phyloP scores from a whole-genome alignment of 1,140 invertebrate genomes.

The Phortica variegata region DNA sequence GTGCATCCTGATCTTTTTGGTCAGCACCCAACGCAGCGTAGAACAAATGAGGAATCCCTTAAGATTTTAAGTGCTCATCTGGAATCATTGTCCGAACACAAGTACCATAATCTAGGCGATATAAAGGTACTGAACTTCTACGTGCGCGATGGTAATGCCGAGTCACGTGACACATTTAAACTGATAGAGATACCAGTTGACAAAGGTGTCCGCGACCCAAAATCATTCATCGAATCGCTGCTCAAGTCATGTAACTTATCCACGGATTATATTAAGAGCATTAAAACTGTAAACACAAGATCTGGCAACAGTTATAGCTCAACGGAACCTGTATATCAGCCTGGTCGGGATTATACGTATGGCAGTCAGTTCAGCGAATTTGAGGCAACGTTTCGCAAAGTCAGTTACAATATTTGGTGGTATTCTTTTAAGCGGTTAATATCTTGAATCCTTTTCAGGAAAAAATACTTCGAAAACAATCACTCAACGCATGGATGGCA shows the following conservation, averaged over 20 bases:
- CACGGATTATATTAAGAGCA: slow-evolving; percentile 79
- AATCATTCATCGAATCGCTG: slow-evolving; percentile 74
- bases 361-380: slow-evolving; percentile 38
- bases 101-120: slow-evolving; percentile 61
- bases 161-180: slow-evolving; percentile 62
- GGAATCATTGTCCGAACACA: slow-evolving; percentile 69
- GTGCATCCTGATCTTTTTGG: slow-evolving; percentile 95
- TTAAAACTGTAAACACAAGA: slow-evolving; percentile 38
- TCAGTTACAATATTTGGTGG: slow-evolving; percentile 13
- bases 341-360: slow-evolving; percentile 37
- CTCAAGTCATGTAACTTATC: slow-evolving; percentile 79
- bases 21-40: slow-evolving; percentile 83
- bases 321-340: slow-evolving; percentile 18
- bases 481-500: slow-evolving; percentile 62
- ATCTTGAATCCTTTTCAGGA: no score
- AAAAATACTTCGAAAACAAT: slow-evolving; percentile 34
- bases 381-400: slow-evolving; percentile 28
- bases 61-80: slow-evolving; percentile 84
- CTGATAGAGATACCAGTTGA: slow-evolving; percentile 64
- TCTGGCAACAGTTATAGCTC: slow-evolving; percentile 5
- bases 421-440: no score
- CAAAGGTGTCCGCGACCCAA: slow-evolving; percentile 61
- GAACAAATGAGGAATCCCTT: slow-evolving; percentile 87
- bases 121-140: slow-evolving; percentile 69
- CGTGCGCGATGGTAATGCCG: slow-evolving; percentile 65